Conservation (phyloP, 1,140 invertebrate genomes). For the Pogonus chalceus region DNA sequence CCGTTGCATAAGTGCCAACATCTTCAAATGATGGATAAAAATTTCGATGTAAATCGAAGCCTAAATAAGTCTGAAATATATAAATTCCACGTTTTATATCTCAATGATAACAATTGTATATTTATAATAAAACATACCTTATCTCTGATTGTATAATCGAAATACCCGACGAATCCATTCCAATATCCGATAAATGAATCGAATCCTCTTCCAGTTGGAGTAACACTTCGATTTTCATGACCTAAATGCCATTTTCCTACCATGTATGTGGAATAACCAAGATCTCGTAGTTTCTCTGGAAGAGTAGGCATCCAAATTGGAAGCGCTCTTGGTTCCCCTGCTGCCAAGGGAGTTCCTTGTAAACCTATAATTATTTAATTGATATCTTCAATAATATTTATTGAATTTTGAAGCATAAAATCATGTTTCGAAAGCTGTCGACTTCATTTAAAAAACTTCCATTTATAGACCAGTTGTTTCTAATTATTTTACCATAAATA, state of each 20-base stretch:
- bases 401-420: no score
- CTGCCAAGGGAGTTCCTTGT: slow-evolving; percentile 48
- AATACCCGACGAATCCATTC: slow-evolving; percentile 48
- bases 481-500: no score
- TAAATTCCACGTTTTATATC: no score
- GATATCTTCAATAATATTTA: no score
- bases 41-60: not conserved
- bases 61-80: not conserved
- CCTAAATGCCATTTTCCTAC: slow-evolving; percentile 86
- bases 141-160: slow-evolving; percentile 39
- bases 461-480: no score
- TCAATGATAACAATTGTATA: no score
- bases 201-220: slow-evolving; percentile 50
- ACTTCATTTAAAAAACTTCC: no score
- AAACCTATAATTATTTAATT: slow-evolving; percentile 50
- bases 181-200: slow-evolving; percentile 56
- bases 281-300: slow-evolving; percentile 61
- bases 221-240: slow-evolving; percentile 30
- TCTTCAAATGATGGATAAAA: not conserved
- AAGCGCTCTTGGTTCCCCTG: slow-evolving; percentile 43
- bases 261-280: slow-evolving; percentile 71
- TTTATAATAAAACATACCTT: not conserved
- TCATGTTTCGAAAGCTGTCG: no score
- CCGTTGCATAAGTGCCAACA: slow-evolving; percentile 49
- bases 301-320: slow-evolving; percentile 45